Evolutionary conservation across 2,797 vertebrate genomes (phyloP), one percentile per base, ranked within the genome.

Genomic region (Sus cebifrons): DNA sequence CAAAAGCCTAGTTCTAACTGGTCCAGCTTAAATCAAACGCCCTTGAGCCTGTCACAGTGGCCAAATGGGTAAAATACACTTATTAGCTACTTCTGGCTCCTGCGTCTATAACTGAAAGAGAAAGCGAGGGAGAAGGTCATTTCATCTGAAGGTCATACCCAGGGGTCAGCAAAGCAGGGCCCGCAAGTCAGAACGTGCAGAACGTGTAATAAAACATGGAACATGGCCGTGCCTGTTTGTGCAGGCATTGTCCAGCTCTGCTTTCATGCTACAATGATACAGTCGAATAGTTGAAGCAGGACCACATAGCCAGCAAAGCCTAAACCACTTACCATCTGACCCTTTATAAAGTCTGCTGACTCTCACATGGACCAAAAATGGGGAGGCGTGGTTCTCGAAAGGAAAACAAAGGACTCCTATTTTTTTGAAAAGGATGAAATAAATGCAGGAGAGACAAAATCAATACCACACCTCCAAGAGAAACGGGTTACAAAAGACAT

Each of bases 1-100:
- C 14, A 68, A 64, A 97, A 86, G 17, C 12, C 17, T 89, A n/a
- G 89, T 73, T 92, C 64, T 79, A 29, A 68, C 9, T 79, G 64
- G 40, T 12, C 10, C 40, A 78, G 20, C 16, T 89, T 83, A 74
- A 78, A 83, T 74, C 54, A 77, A 86, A 73, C 75, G 44, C 9
- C 36, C 9, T 40, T 32, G 10, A 96, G 16, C 10, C 36, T 89
- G 86, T 82, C 25, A 85, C 5, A 54, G 54, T 78, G 23, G 7
- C 16, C 65, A 86, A 5, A 73, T 83, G 32, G 20, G 74, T 23
- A 95, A 65, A 89, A 36, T 36, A 77, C 44, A 71, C 68, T 49
- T 29, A 49, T 10, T 13, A 86, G 52, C 21, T 75, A 62, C 10
- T 68, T 78, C 49, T 82, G 18, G 32, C 17, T 62, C 17, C 70